phyloP scores from a whole-genome alignment of 2,888 invertebrate genomes.

The Calameuta idolon region DNA sequence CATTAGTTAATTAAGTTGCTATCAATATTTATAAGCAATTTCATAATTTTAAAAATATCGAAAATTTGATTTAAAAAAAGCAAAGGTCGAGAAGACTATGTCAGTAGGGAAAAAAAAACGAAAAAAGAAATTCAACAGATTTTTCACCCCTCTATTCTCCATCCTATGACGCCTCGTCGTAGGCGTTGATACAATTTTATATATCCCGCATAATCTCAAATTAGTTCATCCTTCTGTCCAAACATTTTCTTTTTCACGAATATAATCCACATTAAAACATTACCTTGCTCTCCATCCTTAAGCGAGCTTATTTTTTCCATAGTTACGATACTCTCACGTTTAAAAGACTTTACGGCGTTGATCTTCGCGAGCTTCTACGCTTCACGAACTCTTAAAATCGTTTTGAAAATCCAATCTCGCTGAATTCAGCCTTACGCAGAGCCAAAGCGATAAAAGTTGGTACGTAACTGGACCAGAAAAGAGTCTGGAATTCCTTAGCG shows the following conservation, averaged over 20 bases:
- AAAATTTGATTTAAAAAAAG: background rate
- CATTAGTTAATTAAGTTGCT: background rate
- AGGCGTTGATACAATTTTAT: background rate
- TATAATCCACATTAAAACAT: background rate
- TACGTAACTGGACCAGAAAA: background rate
- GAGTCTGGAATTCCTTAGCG: background rate
- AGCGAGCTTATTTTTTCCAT: background rate
- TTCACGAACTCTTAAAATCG: background rate
- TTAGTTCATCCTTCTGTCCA: background rate
- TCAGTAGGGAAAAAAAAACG: background rate
- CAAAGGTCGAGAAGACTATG: background rate
- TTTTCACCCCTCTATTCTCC: too few species aligned
- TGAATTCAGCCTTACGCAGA: background rate
- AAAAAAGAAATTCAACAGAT: background rate
- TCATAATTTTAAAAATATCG: background rate
- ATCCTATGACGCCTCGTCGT: background rate
- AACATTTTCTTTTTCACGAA: background rate
- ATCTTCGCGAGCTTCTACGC: background rate
- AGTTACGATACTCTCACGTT: background rate
- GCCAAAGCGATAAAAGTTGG: background rate
- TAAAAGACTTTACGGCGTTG: background rate
- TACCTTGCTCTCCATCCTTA: background rate
- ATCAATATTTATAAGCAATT: background rate
- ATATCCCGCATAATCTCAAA: background rate
- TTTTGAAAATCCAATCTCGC: background rate